A percentile compares a stretch with the other conserved stretches of the same genome.
These are phyloP conservation scores for Hirtodrosophila cameraria DNA, from an alignment of 2,888 invertebrate genomes.

Conservation along the genomic window DNA sequence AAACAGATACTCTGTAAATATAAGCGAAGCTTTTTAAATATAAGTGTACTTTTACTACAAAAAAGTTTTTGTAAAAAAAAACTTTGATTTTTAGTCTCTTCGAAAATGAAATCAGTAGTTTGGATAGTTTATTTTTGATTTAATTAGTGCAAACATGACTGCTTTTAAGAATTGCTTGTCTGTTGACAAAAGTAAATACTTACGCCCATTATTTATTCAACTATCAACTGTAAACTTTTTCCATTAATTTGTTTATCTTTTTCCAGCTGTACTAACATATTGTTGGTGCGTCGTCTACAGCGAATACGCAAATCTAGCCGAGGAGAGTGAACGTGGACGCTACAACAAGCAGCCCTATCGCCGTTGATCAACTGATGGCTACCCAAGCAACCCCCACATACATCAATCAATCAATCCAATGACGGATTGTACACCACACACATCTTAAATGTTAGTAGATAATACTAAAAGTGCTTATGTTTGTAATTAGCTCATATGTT, in stretches of 20 bases:
- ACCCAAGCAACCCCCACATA: background rate
- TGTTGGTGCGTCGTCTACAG: slow-evolving; percentile 94
- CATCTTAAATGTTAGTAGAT: slow-evolving; percentile 49
- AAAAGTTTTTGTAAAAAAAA: too few relatives aligned
- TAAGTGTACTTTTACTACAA: too few relatives aligned
- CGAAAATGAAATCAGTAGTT: too few relatives aligned
- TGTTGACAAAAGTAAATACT: background rate
- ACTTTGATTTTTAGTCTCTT: too few relatives aligned
- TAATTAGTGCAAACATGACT: too few relatives aligned
- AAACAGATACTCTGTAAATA: too few relatives aligned
- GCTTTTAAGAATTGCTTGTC: too few relatives aligned
- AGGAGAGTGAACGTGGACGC: slow-evolving; percentile 89
- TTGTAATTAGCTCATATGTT: slow-evolving; percentile 63
- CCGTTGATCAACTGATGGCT: slow-evolving; percentile 68
- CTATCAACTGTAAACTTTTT: background rate
- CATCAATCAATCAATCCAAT: slow-evolving; percentile 13
- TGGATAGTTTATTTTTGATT: too few relatives aligned
- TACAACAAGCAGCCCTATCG: slow-evolving; percentile 90
- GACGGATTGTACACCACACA: slow-evolving; percentile 18
- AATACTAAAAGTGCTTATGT: slow-evolving; percentile 47
- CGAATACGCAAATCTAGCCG: slow-evolving; percentile 89
- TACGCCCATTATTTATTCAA: background rate
- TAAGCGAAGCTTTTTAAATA: too few relatives aligned
- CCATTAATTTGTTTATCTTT: background rate
- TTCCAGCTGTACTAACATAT: slow-evolving; percentile 90